phyloP scores from a whole-genome alignment of 2,797 vertebrate species.

The Ibycter americanus region DNA sequence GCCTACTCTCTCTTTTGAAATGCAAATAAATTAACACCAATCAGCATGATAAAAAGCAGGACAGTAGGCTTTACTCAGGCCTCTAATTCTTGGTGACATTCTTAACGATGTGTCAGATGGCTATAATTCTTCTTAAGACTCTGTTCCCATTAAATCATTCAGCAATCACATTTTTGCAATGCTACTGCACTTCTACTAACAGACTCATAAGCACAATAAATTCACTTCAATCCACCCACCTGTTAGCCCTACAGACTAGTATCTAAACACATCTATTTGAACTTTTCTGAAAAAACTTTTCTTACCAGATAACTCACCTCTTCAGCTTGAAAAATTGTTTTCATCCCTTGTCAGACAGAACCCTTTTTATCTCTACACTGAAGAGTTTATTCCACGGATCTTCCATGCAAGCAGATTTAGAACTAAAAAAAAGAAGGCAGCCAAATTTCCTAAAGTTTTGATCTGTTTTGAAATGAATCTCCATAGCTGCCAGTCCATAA shows the following conservation, averaged over 20 bases:
- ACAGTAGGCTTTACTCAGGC: neutral
- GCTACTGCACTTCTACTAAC: neutral
- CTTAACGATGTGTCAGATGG: neutral
- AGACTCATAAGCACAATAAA: neutral
- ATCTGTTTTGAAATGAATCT: neutral
- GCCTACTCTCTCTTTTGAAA: neutral
- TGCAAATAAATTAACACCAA: neutral
- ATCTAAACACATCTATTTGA: neutral
- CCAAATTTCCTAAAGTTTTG: neutral
- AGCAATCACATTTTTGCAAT: neutral
- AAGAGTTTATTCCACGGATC: neutral
- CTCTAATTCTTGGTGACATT: neutral
- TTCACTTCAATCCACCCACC: neutral
- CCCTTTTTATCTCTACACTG: neutral
- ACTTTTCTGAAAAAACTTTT: neutral
- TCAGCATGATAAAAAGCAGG: neutral
- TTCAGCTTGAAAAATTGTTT: neutral
- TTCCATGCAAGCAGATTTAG: neutral
- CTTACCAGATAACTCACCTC: neutral
- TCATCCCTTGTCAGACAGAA: neutral
- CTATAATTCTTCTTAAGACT: neutral
- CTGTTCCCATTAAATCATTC: neutral
- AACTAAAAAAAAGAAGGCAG: neutral
- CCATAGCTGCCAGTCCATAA: neutral
- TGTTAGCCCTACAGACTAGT: neutral